These are phyloP conservation scores for Salvelinus namaycush DNA, from an alignment of 2,113 vertebrate genomes.

Conservation along the genomic window DNA sequence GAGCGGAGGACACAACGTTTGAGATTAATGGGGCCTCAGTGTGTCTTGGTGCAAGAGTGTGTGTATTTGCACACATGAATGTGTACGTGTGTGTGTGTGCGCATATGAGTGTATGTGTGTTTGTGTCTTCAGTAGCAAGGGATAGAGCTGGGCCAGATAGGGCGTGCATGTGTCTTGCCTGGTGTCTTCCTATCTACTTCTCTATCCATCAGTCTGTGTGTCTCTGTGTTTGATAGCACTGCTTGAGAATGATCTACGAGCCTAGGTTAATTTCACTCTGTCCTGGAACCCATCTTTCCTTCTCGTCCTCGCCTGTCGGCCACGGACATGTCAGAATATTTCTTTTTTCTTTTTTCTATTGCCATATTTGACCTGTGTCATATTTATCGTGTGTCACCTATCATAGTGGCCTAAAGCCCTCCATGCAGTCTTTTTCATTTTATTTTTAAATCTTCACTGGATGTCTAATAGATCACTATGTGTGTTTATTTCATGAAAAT, in stretches of 20 bases:
- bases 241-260: background rate
- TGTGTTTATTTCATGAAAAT: no score
- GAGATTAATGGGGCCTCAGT: background rate
- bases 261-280: background rate
- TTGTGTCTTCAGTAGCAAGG: background rate
- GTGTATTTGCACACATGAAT: background rate
- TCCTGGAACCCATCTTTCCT: background rate
- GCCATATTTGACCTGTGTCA: slow-evolving; percentile 23
- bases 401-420: background rate
- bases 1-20: background rate
- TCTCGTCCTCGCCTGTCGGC: background rate
- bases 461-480: no score
- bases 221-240: background rate
- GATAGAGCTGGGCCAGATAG: background rate
- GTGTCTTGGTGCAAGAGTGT: background rate
- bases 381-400: slow-evolving; percentile 6
- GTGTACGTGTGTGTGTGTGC: background rate
- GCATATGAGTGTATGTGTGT: background rate
- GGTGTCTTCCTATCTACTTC: background rate
- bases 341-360: slow-evolving; percentile 10
- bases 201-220: background rate
- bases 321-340: background rate
- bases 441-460: no score
- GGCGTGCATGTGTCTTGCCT: background rate
- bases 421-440: no score